phyloP scores from a whole-genome alignment of 2,113 vertebrate genomes.

The Vireo altiloquus region DNA sequence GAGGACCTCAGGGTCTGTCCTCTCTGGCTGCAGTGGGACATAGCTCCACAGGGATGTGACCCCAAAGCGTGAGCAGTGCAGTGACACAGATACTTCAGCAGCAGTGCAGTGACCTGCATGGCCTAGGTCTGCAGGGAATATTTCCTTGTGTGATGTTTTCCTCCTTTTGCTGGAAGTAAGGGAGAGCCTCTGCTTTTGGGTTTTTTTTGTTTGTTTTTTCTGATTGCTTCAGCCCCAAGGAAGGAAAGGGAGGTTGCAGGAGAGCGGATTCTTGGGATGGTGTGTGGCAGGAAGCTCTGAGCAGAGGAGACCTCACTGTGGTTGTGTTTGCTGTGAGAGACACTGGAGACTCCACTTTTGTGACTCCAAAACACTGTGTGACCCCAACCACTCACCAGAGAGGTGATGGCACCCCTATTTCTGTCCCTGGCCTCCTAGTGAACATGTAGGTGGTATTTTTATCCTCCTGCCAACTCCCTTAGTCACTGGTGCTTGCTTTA shows the following conservation, averaged over 20 bases:
- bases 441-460: slow-evolving; percentile 58
- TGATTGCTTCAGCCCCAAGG: not conserved
- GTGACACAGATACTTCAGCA: not conserved
- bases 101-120: fast-evolving
- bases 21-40: not conserved
- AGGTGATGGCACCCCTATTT: slow-evolving; percentile 29
- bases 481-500: slow-evolving; percentile 35
- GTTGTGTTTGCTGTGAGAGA: not conserved
- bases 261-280: fast-evolving
- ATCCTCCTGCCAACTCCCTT: slow-evolving; percentile 28
- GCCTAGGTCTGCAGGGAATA: not conserved
- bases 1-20: not conserved
- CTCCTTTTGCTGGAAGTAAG: not conserved
- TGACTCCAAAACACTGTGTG: not conserved
- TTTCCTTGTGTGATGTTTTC: not conserved
- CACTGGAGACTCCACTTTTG: not conserved
- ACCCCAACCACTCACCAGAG: not conserved
- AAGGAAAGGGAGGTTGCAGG: not conserved
- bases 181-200: not conserved
- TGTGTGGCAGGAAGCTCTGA: not conserved
- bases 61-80: not conserved
- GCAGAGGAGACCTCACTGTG: not conserved
- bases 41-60: not conserved
- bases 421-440: not conserved
- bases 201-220: not conserved